A percentile compares a stretch with the other conserved stretches of the same genome.
These are phyloP conservation scores for Haliclona indistincta DNA, from an alignment of 37 sponge, comb jelly and placozoan species.

Conservation along the genomic window DNA sequence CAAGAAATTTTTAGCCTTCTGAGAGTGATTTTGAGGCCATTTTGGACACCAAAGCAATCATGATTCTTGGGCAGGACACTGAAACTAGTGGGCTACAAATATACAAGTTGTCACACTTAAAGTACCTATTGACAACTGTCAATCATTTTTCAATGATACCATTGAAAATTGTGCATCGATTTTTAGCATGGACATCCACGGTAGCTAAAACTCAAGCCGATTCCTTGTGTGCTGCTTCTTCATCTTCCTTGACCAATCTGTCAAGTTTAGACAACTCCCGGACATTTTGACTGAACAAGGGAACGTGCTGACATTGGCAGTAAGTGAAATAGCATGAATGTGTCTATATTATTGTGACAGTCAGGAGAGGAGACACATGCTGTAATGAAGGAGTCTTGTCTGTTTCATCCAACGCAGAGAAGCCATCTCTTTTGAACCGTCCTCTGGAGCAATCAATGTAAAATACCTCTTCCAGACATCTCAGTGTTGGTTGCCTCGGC, in stretches of 20 bases:
- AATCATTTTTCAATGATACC: too few species aligned
- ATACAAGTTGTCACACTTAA: too few species aligned
- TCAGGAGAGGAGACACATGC: slow-evolving; percentile 26
- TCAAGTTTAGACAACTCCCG: too few species aligned
- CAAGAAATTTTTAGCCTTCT: too few species aligned
- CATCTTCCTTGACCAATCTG: too few species aligned
- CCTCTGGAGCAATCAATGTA: slow-evolving; percentile 43
- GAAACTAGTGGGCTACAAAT: too few species aligned
- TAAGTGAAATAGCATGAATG: not conserved
- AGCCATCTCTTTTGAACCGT: slow-evolving; percentile 24
- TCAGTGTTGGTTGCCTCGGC: not conserved
- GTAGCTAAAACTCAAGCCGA: not conserved
- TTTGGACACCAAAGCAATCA: too few species aligned
- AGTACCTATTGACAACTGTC: too few species aligned
- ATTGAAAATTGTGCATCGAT: too few species aligned
- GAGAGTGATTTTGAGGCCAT: too few species aligned
- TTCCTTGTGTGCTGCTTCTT: not conserved
- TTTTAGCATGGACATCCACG: too few species aligned
- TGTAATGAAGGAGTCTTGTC: slow-evolving; percentile 4
- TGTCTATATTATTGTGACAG: not conserved
- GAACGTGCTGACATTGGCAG: not conserved
- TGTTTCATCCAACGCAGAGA: slow-evolving; percentile 11
- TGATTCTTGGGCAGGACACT: too few species aligned
- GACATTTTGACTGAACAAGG: not conserved
- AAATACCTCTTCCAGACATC: slow-evolving; percentile 29